Base-by-base conservation (phyloP, 2,797 vertebrate species). In the Bradypodion pumilum region DNA sequence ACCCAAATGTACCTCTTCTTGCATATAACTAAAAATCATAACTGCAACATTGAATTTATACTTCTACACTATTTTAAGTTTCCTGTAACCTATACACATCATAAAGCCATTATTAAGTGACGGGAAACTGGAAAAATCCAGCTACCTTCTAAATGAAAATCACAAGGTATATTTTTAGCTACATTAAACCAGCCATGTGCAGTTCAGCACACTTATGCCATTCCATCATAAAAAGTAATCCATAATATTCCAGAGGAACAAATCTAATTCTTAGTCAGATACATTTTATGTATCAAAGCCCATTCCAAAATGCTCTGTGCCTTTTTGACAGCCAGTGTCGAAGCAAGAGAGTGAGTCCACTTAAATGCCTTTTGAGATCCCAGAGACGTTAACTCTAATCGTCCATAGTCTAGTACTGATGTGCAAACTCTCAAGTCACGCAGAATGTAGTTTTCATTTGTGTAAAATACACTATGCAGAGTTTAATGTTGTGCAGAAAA, bases 201-300 rank as follows among this genome's bases (percentile, higher is more conserved):
- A 94, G 91, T 91, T 94, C 91, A 90, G 93, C 94, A 95, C 95
- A 90, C 92, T 94, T 94, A 95, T 94, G 92, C 94, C 94, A 96
- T 92, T 95, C 92, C 93, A 94, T 94, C 94, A 95, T 95, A 95
- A 96, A 96, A 94, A 94, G 94, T 95, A 95, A 95, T 96, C 95
- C 93, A 90, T 95, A 95, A 94, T 95, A 96, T 96, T 96, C 95
- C 92, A 92, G 89, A 92, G 94, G 94, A 96, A 94, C 93, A 96
- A 95, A 95, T 95, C 93, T 95, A 96, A 93, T 96, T 94, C 92
- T 94, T 92, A 93, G 92, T 92, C 93, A 93, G 93, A 95, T 95
- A 95, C 93, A 94, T 96, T 96, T 95, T 96, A 95, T 94, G 93
- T 90, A 94, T 95, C 95, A 95, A 95, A 95, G 94, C 91, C 91